Evolutionary conservation across 2,113 vertebrate genomes (phyloP), one percentile per base, ranked within the genome.

Genomic region (Mola mola): DNA sequence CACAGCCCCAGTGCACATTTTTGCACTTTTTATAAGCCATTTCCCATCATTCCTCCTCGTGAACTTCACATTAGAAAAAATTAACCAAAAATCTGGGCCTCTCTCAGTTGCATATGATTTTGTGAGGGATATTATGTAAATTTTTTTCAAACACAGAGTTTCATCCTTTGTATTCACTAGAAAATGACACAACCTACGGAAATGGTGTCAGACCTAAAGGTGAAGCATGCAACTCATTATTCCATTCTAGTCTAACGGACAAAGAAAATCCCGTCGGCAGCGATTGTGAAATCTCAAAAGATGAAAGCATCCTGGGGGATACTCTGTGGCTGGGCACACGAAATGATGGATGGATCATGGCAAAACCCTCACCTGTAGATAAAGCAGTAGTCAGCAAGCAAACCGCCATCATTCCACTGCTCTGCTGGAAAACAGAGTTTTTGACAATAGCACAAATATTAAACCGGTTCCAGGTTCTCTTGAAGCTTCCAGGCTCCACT

Each of bases 381-480:
- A 72, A 55, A 44, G 16, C 57, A 66, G 51, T 5, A 43, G 42
- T 60, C 57, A 36, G 62, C 55, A 25, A 1, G 44, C 53, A 37
- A 59, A 34, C 43, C 58, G 43, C 28, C 46, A 36, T 61, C 48
- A 3, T 13, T 34, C 40, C 22, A 22, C 37, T 6, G 9, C 62
- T 48, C 52, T 25, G 36, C 29, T 48, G 33, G 34, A 68, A 57
- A 25, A 43, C 28, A 47, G 61, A 62, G n/a, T 51, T 65, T 78
- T 15, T 57, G 31, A 70, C 20, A 10, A 62, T 49, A 13, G 21
- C 7, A 3, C 2, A 26, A 68, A 67, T 57, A 63, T 66, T 53
- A 64, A 71, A 55, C 66, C 42, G 31, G 33, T 56, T 76, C 70
- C 50, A 43, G 53, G 46, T 49, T 67, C 37, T 48, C 16, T 61